Evolutionary conservation across 2,888 invertebrate species (phyloP).

Genomic region (Alloplasta piceator): DNA sequence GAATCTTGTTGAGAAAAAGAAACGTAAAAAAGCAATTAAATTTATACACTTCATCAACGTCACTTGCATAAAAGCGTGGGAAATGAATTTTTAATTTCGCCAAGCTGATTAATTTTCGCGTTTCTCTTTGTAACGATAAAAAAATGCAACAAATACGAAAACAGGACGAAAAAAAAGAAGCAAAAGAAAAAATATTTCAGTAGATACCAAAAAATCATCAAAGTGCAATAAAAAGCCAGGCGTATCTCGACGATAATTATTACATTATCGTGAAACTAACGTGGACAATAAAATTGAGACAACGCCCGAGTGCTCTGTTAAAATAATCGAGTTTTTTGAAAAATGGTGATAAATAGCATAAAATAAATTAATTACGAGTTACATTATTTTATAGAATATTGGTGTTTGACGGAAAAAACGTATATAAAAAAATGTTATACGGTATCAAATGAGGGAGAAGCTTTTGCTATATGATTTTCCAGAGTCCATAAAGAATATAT

Average conservation of each 20-base stretch:
- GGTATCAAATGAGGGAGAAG: constrained; percentile 37
- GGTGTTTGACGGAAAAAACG: constrained; percentile 1
- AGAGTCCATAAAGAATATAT: constrained; percentile 24
- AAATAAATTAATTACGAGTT: constrained; percentile 34
- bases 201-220: constrained; percentile 36
- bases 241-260: constrained; percentile 41
- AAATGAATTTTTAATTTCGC: too few species aligned
- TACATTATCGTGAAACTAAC: constrained; percentile 14
- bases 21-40: too few species aligned
- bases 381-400: constrained; percentile 30
- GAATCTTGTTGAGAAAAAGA: too few species aligned
- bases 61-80: too few species aligned
- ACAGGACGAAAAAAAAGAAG: background rate
- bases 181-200: background rate
- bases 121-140: too few species aligned
- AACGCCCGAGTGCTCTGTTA: constrained; percentile 60
- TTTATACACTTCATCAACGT: too few species aligned
- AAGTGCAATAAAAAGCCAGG: constrained; percentile 64
- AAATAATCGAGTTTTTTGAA: constrained; percentile 40
- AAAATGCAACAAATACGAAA: too few species aligned
- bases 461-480: constrained; percentile 35
- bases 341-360: constrained; percentile 45
- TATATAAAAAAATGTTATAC: too few species aligned
- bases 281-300: constrained; percentile 23
- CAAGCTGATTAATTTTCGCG: too few species aligned